Conservation (phyloP, 1,140 invertebrate genomes). For the Lysiphlebus fabarum region DNA sequence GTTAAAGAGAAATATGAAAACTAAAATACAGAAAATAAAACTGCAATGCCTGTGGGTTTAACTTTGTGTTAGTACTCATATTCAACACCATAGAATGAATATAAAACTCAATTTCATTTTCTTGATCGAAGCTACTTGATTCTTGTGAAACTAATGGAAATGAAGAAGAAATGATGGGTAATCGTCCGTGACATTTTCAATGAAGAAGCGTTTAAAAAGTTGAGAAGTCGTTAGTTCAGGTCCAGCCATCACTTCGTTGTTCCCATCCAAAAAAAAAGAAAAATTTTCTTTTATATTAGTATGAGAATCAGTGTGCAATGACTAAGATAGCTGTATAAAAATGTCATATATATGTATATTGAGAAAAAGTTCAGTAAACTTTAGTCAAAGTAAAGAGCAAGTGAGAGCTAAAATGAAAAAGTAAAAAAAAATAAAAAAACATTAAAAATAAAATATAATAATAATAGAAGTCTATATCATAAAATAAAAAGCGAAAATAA, state of each 20-base stretch:
- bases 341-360: too few species aligned
- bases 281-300: too few species aligned
- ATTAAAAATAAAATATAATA: too few species aligned
- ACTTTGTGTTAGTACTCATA: slow-evolving; percentile 1
- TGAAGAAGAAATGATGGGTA: slow-evolving; percentile 14
- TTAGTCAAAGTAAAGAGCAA: background rate
- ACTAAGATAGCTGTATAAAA: too few species aligned
- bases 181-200: slow-evolving; percentile 25
- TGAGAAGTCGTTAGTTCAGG: slow-evolving; percentile 31
- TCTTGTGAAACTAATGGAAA: slow-evolving; percentile 10
- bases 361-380: too few species aligned
- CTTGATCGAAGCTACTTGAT: slow-evolving; percentile 1
- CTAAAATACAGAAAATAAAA: slow-evolving; percentile 9
- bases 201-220: slow-evolving; percentile 32
- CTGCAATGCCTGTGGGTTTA: background rate
- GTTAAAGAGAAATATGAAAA: background rate
- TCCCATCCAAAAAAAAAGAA: background rate
- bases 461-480: too few species aligned
- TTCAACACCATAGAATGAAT: background rate
- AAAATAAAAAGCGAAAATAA: background rate
- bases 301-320: too few species aligned
- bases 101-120: slow-evolving; percentile 13
- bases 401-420: too few species aligned
- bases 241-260: background rate
- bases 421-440: too few species aligned